Base-by-base conservation (phyloP, 2,797 vertebrate species). In the Erithacus rubecula region DNA sequence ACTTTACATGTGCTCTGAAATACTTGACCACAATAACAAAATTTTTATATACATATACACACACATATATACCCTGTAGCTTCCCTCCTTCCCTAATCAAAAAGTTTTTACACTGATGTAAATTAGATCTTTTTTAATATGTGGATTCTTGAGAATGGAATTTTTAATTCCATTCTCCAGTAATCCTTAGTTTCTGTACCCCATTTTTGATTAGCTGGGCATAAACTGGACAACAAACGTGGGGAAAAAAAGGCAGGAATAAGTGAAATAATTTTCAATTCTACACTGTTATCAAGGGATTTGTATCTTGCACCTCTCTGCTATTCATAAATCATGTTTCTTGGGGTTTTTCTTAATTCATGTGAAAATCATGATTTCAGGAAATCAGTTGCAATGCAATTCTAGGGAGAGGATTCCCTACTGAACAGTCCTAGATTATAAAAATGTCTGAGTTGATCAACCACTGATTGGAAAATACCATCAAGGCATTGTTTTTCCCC, bases 281-380 rank as follows among this genome's bases (percentile, higher is more conserved):
- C 23, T 36, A 34, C 8, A 44, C 15, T 26, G 44, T 47, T 62
- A 83, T 20, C 3, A 34, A 64, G 44, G 15, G 29, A 72, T 85
- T 78, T 71, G 11, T 46, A 53, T 51, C 41, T 49, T 58, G 26
- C 24, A 70, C 8, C 18, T 23, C 24, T 32, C 20, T 43, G 11
- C 55, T 79, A 58, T 4, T 52, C 16, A 63, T 46, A 63, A 80
- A 29, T 46, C 60, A 60, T 27, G 30, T 34, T 59, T 27, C 23
- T 6, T 7, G 10, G 3, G 1, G 0, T 5, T 52, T 60, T 52
- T 82, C 46, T 46, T 2, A 69, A 78, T 27, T 79, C 3, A 1
- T 52, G 9, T 22, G 11, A 68, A 89, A 94, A 55, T 24, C 6
- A 16, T 2, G 1, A 58, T 19, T 90, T 82, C 39, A 84, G 21